phyloP scores from a whole-genome alignment of 2,797 vertebrate species.

The Urosaurus nigricauda region DNA sequence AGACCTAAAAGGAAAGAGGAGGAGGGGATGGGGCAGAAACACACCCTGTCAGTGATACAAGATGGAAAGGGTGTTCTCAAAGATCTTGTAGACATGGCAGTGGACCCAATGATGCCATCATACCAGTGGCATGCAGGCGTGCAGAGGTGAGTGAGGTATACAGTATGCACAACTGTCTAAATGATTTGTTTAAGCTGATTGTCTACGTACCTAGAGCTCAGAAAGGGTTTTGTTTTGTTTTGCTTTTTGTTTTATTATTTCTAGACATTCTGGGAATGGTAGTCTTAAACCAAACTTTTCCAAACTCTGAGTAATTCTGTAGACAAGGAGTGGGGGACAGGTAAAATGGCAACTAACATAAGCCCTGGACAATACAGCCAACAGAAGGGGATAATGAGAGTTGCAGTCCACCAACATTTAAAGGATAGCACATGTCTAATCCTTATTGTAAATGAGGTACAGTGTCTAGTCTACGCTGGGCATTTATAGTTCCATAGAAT shows the following conservation, averaged over 20 bases:
- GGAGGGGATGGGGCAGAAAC: slow-evolving; percentile 21
- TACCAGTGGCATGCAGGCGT: too few species aligned
- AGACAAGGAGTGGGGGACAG: not conserved
- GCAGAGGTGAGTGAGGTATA: too few species aligned
- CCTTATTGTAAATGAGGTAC: not conserved
- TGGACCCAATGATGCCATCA: not conserved
- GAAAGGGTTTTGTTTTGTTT: too few species aligned
- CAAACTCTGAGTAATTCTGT: not conserved
- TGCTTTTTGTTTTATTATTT: not conserved
- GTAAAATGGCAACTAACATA: not conserved
- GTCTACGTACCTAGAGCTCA: not conserved
- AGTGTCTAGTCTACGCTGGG: not conserved
- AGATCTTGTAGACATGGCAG: too few species aligned
- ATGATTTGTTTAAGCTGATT: not conserved
- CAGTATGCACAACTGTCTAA: not conserved
- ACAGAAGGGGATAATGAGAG: not conserved
- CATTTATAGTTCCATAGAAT: not conserved
- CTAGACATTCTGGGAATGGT: not conserved
- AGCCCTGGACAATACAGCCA: not conserved
- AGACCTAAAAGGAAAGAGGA: slow-evolving; percentile 75
- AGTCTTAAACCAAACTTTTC: too few species aligned
- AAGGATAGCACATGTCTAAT: not conserved
- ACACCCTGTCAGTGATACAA: fast-evolving
- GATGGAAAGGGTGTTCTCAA: not conserved
- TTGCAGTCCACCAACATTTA: not conserved